phyloP scores from a whole-genome alignment of 2,797 vertebrate genomes.

The Vipera ursinii region DNA sequence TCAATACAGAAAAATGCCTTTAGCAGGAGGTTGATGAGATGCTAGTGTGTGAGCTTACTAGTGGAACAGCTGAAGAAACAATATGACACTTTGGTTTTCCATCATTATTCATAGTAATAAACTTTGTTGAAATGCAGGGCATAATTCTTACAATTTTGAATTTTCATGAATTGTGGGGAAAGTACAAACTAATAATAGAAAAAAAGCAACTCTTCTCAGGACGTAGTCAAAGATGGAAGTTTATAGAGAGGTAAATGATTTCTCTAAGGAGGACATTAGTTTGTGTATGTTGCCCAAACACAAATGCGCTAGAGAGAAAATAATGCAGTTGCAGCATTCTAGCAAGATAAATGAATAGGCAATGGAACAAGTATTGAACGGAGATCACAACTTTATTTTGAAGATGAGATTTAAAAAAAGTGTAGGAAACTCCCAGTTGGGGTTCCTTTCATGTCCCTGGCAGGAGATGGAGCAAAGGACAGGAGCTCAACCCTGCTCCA shows the following conservation, averaged over 20 bases:
- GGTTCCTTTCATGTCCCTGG: neutral
- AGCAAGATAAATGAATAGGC: neutral
- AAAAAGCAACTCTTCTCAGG: neutral
- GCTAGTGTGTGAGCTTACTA: neutral
- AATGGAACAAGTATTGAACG: neutral
- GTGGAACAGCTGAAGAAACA: neutral
- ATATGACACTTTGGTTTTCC: neutral
- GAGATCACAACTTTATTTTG: neutral
- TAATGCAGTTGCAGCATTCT: neutral
- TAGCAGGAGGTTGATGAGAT: conserved; percentile 11
- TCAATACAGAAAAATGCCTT: neutral
- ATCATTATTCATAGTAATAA: neutral
- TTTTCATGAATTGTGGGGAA: neutral
- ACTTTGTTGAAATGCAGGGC: neutral
- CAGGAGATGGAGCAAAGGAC: neutral
- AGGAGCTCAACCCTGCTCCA: neutral
- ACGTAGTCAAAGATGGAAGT: neutral
- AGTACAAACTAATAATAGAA: neutral
- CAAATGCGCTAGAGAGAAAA: neutral
- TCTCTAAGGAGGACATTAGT: neutral
- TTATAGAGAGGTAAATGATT: neutral
- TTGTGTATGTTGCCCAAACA: neutral
- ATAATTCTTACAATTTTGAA: neutral
- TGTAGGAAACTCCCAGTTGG: neutral
- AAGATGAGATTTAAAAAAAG: neutral